phyloP scores from a whole-genome alignment of 2,888 invertebrate species.

The Noctua pronuba region DNA sequence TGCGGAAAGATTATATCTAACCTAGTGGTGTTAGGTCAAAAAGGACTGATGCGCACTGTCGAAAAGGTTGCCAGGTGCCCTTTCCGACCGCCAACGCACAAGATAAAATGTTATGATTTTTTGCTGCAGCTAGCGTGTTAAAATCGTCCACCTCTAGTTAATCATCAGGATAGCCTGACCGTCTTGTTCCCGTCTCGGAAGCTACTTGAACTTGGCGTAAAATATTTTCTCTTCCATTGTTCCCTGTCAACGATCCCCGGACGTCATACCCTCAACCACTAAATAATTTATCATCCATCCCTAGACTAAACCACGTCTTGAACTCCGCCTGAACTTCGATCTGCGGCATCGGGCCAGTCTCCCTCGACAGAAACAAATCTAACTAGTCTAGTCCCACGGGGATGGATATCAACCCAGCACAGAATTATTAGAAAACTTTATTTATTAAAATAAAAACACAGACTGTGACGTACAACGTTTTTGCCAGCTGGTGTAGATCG shows the following conservation, averaged over 20 bases:
- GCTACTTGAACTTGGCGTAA: background rate
- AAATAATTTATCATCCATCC: background rate
- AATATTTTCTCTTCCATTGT: background rate
- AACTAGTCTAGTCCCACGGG: slow-evolving; percentile 40
- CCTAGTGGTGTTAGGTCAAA: too few relatives aligned
- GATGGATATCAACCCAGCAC: slow-evolving; percentile 25
- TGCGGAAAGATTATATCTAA: too few relatives aligned
- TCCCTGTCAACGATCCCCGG: background rate
- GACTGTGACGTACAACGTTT: slow-evolving; percentile 25
- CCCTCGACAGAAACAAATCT: slow-evolving; percentile 41
- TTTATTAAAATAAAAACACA: slow-evolving; percentile 47
- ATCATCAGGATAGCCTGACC: background rate
- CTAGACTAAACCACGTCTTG: slow-evolving; percentile 16
- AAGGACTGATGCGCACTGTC: too few relatives aligned
- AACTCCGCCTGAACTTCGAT: slow-evolving; percentile 39
- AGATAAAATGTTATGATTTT: too few relatives aligned
- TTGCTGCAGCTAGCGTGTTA: too few relatives aligned
- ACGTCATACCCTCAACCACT: background rate
- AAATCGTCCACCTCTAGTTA: background rate
- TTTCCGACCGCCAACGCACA: too few relatives aligned
- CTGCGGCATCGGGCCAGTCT: slow-evolving; percentile 14
- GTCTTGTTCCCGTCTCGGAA: background rate
- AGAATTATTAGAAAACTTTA: slow-evolving; percentile 51
- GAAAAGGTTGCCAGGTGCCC: too few relatives aligned
- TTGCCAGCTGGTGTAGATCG: slow-evolving; percentile 7